These are phyloP conservation scores for Steinernema feltiae DNA, from an alignment of 1,140 invertebrate genomes.

Conservation along the genomic window DNA sequence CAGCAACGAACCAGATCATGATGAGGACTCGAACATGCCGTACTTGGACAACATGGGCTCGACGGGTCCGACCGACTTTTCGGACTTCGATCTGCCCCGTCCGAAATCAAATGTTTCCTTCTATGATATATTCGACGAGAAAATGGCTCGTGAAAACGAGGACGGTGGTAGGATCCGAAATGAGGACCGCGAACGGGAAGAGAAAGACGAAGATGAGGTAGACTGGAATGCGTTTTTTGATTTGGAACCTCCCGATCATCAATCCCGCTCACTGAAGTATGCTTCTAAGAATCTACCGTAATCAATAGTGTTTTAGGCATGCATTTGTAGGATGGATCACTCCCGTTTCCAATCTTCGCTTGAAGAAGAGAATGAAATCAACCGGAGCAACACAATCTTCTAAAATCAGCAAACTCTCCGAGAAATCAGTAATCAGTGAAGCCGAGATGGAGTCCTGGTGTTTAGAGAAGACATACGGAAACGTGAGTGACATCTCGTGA, in stretches of 20 bases:
- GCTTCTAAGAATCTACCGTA: neutral
- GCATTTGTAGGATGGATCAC: neutral
- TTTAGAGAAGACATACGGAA: neutral
- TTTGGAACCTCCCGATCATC: neutral
- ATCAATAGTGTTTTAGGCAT: neutral
- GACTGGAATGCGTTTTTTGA: neutral
- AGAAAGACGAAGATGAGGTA: neutral
- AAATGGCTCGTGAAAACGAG: too few species aligned
- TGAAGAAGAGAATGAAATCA: neutral
- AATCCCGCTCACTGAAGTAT: neutral
- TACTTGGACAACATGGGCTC: neutral
- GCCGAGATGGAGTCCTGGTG: neutral
- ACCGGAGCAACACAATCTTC: neutral
- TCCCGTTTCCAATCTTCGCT: neutral
- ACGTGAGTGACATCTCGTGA: neutral
- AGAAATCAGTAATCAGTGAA: neutral
- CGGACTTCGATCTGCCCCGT: neutral
- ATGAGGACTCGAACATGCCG: slow-evolving; percentile 13
- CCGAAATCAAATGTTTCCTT: slow-evolving; percentile 50
- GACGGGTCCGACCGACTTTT: neutral
- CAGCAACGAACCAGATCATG: neutral
- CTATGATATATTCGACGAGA: slow-evolving; percentile 63
- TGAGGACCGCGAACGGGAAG: too few species aligned
- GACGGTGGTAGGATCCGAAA: too few species aligned
- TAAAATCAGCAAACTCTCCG: neutral